Conservation (phyloP, 2,888 invertebrate species). For the Linnaemya vulpina region DNA sequence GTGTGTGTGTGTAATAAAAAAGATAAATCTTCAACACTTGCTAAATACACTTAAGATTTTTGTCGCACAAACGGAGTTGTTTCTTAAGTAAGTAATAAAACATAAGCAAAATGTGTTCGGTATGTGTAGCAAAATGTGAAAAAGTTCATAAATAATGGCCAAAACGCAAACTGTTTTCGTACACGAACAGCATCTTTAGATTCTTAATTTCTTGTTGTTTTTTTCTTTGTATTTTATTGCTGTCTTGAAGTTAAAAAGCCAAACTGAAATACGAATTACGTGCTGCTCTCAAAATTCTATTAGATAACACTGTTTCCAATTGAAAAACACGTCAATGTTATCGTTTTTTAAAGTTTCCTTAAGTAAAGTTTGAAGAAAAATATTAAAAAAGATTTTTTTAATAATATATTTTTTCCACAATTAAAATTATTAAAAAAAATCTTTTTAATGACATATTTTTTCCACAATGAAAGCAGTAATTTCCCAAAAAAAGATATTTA, state of each 20-base stretch:
- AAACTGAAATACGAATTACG: conserved; percentile 46
- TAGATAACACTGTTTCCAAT: conserved; percentile 38
- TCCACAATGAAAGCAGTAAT: too few species aligned
- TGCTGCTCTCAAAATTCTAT: conserved; percentile 43
- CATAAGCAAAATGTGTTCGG: conserved; percentile 44
- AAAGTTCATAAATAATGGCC: conserved; percentile 35
- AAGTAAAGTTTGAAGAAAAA: too few species aligned
- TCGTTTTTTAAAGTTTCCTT: too few species aligned
- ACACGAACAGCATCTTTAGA: conserved; percentile 66
- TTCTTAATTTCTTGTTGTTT: not conserved
- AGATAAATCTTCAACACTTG: conserved; percentile 74
- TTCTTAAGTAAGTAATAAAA: conserved; percentile 54
- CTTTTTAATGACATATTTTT: too few species aligned
- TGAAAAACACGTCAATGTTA: too few species aligned
- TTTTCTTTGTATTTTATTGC: too few species aligned
- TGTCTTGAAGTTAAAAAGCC: conserved; percentile 24
- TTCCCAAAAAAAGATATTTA: too few species aligned
- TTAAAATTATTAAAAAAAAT: too few species aligned
- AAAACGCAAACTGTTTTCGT: conserved; percentile 44
- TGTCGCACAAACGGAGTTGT: conserved; percentile 71
- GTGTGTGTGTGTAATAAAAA: conserved; percentile 2
- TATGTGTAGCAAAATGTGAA: conserved; percentile 63
- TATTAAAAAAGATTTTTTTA: too few species aligned
- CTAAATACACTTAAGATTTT: conserved; percentile 74
- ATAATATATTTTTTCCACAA: too few species aligned